phyloP scores from a whole-genome alignment of 92 coral and sea anemone genomes.

The Parazoanthus atlanticus region DNA sequence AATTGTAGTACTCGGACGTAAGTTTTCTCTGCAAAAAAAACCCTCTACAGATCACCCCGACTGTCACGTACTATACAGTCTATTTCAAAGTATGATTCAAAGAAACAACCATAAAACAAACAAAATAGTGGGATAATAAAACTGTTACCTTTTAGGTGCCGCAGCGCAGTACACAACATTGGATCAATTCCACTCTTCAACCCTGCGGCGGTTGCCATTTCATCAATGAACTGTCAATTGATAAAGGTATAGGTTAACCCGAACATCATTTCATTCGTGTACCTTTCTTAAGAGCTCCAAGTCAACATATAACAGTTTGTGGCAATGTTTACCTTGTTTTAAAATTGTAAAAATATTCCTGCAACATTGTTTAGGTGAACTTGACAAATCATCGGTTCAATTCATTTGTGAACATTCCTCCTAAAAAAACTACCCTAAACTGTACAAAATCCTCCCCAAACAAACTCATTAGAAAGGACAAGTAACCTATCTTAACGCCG shows the following conservation, averaged over 20 bases:
- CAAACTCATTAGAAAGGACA: too few relatives aligned
- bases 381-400: too few relatives aligned
- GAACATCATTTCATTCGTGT: not conserved
- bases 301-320: too few relatives aligned
- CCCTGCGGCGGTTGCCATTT: slow-evolving; percentile 96
- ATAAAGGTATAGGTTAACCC: not conserved
- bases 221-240: slow-evolving; percentile 65
- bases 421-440: too few relatives aligned
- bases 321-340: not conserved
- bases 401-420: too few relatives aligned
- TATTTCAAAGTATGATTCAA: not conserved
- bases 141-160: slow-evolving; percentile 69
- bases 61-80: not conserved
- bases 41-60: too few relatives aligned
- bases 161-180: slow-evolving; percentile 78
- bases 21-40: not conserved
- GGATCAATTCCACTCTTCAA: slow-evolving; percentile 81
- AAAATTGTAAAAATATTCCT: too few relatives aligned
- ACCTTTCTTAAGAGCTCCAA: not conserved
- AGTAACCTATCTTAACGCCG: too few relatives aligned
- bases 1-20: not conserved
- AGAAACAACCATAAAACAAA: not conserved
- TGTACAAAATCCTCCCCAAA: too few relatives aligned
- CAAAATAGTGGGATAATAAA: not conserved
- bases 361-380: too few relatives aligned